These are phyloP conservation scores for Nestor notabilis DNA, from an alignment of 2,113 vertebrate species.

Conservation along the genomic window DNA sequence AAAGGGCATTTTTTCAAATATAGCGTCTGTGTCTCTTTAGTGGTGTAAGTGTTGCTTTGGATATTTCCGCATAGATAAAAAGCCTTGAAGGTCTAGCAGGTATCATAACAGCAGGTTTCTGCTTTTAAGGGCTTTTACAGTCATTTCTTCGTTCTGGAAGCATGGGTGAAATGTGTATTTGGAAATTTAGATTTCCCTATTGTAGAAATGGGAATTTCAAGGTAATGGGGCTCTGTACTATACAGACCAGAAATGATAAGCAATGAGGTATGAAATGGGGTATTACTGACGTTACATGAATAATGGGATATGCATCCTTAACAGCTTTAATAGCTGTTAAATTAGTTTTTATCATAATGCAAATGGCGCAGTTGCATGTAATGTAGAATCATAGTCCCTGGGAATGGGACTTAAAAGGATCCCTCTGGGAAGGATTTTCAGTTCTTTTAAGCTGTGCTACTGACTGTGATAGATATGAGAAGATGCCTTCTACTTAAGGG, in stretches of 20 bases:
- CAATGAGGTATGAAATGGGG: not conserved
- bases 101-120: not conserved
- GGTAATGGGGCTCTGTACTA: not conserved
- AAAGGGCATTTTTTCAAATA: not conserved
- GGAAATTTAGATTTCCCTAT: not conserved
- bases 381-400: not conserved
- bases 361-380: not conserved
- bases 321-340: not conserved
- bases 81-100: not conserved
- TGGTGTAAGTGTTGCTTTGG: not conserved
- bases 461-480: not conserved
- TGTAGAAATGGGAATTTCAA: not conserved
- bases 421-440: not conserved
- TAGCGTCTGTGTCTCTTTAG: not conserved
- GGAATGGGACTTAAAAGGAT: not conserved
- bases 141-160: not conserved
- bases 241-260: not conserved
- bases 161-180: rapidly evolving
- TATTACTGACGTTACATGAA: not conserved
- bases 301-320: not conserved
- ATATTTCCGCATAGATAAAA: not conserved
- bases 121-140: not conserved
- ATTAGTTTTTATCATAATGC: not conserved
- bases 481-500: not conserved
- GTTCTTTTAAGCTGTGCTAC: not conserved